These are phyloP conservation scores for Talpa occidentalis DNA, from an alignment of 2,113 vertebrate genomes.

Conservation along the genomic window DNA sequence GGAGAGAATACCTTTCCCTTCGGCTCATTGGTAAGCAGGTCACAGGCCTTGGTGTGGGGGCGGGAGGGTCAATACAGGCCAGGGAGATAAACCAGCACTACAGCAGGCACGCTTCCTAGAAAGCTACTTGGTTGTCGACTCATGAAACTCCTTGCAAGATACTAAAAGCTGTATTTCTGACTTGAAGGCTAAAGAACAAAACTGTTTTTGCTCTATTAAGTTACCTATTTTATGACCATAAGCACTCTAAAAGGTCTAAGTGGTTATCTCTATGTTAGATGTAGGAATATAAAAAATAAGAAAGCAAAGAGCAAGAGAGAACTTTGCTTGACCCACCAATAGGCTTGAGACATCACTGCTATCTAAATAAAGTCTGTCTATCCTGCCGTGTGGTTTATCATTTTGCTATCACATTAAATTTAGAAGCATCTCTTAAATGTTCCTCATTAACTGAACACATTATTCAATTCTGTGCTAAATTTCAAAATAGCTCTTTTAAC, in stretches of 20 bases:
- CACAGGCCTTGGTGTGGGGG: background rate
- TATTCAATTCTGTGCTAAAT: slow-evolving; percentile 74
- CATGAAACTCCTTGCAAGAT: background rate
- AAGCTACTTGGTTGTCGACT: background rate
- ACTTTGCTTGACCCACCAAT: slow-evolving; percentile 15
- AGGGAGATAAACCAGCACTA: background rate
- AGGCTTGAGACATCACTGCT: background rate
- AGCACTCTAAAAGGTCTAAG: background rate
- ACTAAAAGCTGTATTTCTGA: background rate
- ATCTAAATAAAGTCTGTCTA: background rate
- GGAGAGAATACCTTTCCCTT: background rate
- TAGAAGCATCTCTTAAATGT: slow-evolving; percentile 68
- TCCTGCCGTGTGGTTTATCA: slow-evolving; percentile 39
- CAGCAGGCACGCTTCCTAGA: background rate
- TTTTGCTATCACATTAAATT: slow-evolving; percentile 64
- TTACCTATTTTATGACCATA: background rate
- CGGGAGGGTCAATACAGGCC: background rate
- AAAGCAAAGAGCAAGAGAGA: background rate
- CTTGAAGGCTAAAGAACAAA: slow-evolving; percentile 1
- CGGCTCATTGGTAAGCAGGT: background rate
- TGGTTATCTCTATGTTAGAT: background rate
- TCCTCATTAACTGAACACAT: slow-evolving; percentile 71
- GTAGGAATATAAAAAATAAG: background rate
- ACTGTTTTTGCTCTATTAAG: background rate
- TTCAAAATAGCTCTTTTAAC: slow-evolving; percentile 81